phyloP scores from a whole-genome alignment of 2,797 vertebrate genomes.

The Heteromormyrus szaboi region DNA sequence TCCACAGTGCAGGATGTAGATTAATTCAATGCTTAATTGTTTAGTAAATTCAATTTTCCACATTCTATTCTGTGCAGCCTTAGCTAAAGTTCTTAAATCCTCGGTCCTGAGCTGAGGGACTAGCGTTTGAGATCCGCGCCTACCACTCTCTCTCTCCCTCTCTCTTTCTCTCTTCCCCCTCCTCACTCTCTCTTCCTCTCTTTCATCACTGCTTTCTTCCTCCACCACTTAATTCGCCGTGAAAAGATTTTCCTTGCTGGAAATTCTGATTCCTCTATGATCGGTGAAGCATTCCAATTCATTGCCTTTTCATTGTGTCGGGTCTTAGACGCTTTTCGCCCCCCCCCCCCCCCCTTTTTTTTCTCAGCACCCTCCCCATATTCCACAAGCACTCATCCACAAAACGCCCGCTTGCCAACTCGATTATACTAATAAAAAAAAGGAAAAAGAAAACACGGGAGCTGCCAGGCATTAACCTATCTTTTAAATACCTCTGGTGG shows the following conservation, averaged over 20 bases:
- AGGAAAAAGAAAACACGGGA: conserved; percentile 55
- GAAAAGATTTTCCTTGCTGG: conserved; percentile 99
- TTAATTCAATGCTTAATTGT: conserved; percentile 98
- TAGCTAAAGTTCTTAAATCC: conserved; percentile 96
- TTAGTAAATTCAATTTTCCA: conserved; percentile 99
- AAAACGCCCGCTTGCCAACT: conserved; percentile 82
- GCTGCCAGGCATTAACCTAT: conserved; percentile 46
- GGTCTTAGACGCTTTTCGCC: conserved; percentile 75
- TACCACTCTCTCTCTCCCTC: conserved; percentile 71
- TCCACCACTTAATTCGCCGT: conserved; percentile 95
- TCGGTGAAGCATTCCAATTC: conserved; percentile 98
- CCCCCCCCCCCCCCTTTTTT: conserved; percentile 58
- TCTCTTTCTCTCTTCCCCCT: not conserved
- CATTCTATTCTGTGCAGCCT: conserved; percentile 89
- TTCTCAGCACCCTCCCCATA: conserved; percentile 77
- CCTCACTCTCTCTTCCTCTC: conserved; percentile 56
- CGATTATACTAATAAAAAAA: conserved; percentile 63
- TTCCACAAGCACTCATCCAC: conserved; percentile 93
- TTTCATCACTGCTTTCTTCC: conserved; percentile 84
- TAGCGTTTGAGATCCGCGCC: conserved; percentile 81
- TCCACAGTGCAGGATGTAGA: conserved; percentile 80
- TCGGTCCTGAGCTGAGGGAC: conserved; percentile 73
- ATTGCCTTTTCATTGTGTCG: conserved; percentile 95
- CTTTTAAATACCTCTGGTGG: conserved; percentile 47
- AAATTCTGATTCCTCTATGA: conserved; percentile 99